These are phyloP conservation scores for Stenchaetothrips biformis DNA, from an alignment of 2,888 invertebrate genomes.

Conservation along the genomic window DNA sequence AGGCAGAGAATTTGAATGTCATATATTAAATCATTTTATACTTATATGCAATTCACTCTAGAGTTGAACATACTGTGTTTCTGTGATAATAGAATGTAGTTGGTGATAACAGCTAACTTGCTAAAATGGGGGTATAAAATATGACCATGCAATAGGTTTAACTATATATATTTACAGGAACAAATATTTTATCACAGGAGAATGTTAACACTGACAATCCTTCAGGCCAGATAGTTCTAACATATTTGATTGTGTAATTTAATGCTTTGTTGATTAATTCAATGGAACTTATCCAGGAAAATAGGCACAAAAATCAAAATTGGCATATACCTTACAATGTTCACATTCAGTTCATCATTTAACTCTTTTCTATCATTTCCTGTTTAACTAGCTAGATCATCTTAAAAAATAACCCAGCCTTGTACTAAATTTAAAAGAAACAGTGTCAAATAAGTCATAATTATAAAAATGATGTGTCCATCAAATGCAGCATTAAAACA, in stretches of 20 bases:
- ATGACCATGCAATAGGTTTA: background rate
- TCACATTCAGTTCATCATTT: background rate
- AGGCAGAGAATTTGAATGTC: too few relatives aligned
- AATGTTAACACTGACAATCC: background rate
- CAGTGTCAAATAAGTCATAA: too few relatives aligned
- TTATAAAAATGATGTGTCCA: too few relatives aligned
- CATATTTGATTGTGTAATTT: background rate
- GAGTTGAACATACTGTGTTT: background rate
- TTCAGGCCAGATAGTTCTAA: background rate
- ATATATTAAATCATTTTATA: too few relatives aligned
- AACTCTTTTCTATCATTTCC: too few relatives aligned
- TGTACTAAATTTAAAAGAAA: too few relatives aligned
- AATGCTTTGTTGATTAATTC: background rate
- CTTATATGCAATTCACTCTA: too few relatives aligned
- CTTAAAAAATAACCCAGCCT: too few relatives aligned
- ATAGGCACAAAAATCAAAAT: background rate
- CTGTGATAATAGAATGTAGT: slow-evolving; percentile 3
- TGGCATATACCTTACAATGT: too few relatives aligned
- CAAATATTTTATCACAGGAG: slow-evolving; percentile 5
- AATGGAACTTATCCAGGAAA: background rate
- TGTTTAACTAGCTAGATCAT: too few relatives aligned
- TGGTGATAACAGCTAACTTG: background rate
- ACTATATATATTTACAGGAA: background rate
- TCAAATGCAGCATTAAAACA: too few relatives aligned
- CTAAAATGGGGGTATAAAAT: background rate